Evolutionary conservation across 37 sponge, comb jelly and placozoan genomes (phyloP).

Genomic region (Corticium candelabrum): DNA sequence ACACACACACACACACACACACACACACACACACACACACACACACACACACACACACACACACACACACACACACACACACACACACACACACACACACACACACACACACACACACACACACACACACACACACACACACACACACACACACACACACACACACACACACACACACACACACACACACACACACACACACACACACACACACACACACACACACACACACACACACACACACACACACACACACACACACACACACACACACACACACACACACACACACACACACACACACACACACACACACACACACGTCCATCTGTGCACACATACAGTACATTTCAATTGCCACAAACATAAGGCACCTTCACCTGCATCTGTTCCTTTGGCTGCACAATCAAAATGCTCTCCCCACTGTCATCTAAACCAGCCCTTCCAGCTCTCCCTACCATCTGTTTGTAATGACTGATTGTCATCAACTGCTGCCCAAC

Average conservation of each 20-base stretch:
- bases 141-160: conserved; percentile 5
- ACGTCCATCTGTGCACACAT: neutral
- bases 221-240: neutral
- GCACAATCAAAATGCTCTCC: conserved; percentile 66
- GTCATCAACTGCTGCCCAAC: conserved; percentile 62
- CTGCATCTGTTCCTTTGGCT: conserved; percentile 31
- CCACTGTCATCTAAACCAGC: conserved; percentile 56
- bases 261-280: neutral
- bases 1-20: conserved; percentile 5
- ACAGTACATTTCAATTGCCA: too few relatives aligned
- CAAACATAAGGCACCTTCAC: too few relatives aligned
- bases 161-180: neutral
- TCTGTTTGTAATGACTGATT: conserved; percentile 82
- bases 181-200: neutral
- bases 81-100: neutral
- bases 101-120: neutral
- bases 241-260: neutral
- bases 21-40: conserved; percentile 5
- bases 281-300: neutral
- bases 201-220: neutral
- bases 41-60: neutral
- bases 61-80: neutral
- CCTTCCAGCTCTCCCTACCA: conserved; percentile 95
- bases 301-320: neutral
- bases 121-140: conserved; percentile 1